Evolutionary conservation across 2,797 vertebrate species (phyloP).

Genomic region (Hoplostethus atlanticus): DNA sequence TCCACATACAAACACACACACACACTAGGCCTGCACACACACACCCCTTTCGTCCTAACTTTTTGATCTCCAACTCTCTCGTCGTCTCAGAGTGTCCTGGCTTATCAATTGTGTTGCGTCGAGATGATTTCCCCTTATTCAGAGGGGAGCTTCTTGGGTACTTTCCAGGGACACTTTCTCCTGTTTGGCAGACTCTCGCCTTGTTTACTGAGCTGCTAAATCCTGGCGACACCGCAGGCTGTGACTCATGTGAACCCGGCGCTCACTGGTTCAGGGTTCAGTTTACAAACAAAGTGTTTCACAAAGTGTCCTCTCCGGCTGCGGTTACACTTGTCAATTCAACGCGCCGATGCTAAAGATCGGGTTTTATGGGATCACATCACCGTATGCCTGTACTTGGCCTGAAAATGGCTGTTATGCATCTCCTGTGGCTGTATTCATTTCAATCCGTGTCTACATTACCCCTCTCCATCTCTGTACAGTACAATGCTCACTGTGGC

Average conservation of each 20-base stretch:
- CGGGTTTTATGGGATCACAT: neutral
- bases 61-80: slow-evolving; percentile 38
- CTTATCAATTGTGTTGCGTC: slow-evolving; percentile 51
- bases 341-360: slow-evolving; percentile 11
- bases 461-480: neutral
- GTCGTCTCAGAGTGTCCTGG: slow-evolving; percentile 18
- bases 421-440: neutral
- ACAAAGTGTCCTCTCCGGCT: slow-evolving; percentile 67
- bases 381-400: neutral
- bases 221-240: slow-evolving; percentile 53
- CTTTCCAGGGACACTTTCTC: slow-evolving; percentile 81
- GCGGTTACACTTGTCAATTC: slow-evolving; percentile 32
- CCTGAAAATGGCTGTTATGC: neutral
- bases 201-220: slow-evolving; percentile 65
- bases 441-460: neutral
- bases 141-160: slow-evolving; percentile 69
- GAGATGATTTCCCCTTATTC: slow-evolving; percentile 44
- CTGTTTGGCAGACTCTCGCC: slow-evolving; percentile 51
- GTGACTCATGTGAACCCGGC: slow-evolving; percentile 74
- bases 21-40: neutral
- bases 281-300: slow-evolving; percentile 76
- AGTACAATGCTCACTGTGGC: too few species aligned
- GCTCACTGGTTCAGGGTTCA: slow-evolving; percentile 70
- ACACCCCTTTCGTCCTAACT: slow-evolving; percentile 10
- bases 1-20: slow-evolving; percentile 20